Base-by-base conservation (phyloP, 2,797 vertebrate genomes). In the Sebastes aleutianus region DNA sequence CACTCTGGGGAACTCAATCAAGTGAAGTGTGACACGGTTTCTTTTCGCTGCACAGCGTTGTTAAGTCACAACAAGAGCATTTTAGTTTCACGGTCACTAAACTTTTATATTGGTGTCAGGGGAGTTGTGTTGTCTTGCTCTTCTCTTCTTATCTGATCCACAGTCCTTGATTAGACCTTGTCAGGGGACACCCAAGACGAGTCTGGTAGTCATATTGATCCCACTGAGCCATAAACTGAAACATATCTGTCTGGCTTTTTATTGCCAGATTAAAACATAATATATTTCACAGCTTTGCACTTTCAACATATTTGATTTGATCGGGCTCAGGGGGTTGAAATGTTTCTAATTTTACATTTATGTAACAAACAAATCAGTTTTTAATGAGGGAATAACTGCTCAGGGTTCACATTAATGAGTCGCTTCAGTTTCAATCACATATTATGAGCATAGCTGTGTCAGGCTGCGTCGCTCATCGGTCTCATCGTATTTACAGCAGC, bases 1-100 rank as follows among this genome's bases (percentile, higher is more conserved):
- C 85, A 70, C 87, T 80, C 86, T 14, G 63, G 85, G 83, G 86
- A 87, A 32, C 75, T 82, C 66, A 81, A 86, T 89, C 83, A 87
- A 16, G 53, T 64, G 20, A 66, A 73, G 70, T 58, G 9, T 70
- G 77, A 71, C 78, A 54, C 4, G 5, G 50, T 85, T 87, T 81
- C 27, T 80, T 66, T 63, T 75, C 0, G 11, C 54, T 27, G 63
- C 74, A 18, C 43, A 18, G 58, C 78, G 87, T 82, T 80, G 76
- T 79, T 67, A 70, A 74, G 70, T 88, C 80, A 63, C 74, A 78
- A 77, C 76, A 65, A 59, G 54, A 68, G 20, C 64, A 84, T 86
- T 90, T 84, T 64, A 67, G 64, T 76, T 87, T 91, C 73, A 82
- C 18, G 64, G 76, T 76, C 78, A 64, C 82, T 79, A 83, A 78